Percentiles rank a stretch among this genome's conserved stretches.
Conservation (phyloP, 1,140 invertebrate species). For the Campodea augens region DNA sequence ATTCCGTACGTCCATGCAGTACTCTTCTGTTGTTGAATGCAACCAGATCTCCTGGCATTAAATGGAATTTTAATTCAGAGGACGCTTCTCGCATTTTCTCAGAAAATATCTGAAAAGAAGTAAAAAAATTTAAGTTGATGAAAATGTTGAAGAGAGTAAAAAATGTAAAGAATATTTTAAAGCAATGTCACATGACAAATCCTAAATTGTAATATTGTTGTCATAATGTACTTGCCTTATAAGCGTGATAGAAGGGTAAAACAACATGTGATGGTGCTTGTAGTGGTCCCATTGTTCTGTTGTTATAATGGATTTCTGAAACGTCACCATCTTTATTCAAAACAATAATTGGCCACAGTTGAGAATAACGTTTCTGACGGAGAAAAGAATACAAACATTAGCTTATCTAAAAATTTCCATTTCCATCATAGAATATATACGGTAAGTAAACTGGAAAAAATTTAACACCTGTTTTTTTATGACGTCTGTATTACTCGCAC, state of each 20-base stretch:
- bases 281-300: conserved; percentile 23
- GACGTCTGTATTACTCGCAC: no score
- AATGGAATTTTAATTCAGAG: conserved; percentile 19
- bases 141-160: no score
- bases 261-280: conserved; percentile 21
- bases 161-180: conserved; percentile 1
- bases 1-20: conserved; percentile 21
- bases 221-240: conserved; percentile 16
- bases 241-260: conserved; percentile 23
- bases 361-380: conserved; percentile 19
- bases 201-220: no score
- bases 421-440: no score
- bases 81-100: conserved; percentile 18
- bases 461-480: no score
- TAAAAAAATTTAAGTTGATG: neutral
- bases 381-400: neutral
- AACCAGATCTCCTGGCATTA: conserved; percentile 22
- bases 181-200: neutral
- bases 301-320: conserved; percentile 24
- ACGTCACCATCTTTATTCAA: conserved; percentile 18
- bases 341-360: conserved; percentile 20
- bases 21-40: conserved; percentile 24
- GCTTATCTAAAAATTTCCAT: neutral
- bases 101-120: conserved; percentile 17
- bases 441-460: no score